A percentile compares a stretch with the other conserved stretches of the same genome.
phyloP scores from a whole-genome alignment of 2,888 invertebrate species.

The Pyrrhia umbra region DNA sequence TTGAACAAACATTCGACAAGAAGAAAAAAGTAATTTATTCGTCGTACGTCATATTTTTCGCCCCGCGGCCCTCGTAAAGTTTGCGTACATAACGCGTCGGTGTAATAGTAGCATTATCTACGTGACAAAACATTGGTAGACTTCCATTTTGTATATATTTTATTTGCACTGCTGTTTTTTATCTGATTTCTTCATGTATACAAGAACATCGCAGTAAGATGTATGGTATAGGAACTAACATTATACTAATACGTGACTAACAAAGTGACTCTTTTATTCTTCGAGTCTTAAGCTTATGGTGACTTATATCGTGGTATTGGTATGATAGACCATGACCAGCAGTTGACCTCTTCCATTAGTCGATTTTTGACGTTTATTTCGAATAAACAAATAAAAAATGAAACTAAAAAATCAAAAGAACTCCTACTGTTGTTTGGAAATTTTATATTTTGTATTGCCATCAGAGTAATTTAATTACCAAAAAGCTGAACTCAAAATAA shows the following conservation, averaged over 20 bases:
- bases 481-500: not conserved
- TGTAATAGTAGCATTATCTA: constrained; percentile 65
- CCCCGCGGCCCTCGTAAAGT: constrained; percentile 66
- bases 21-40: constrained; percentile 79
- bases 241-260: too few species aligned
- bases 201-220: not conserved
- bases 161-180: constrained; percentile 16
- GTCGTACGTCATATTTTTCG: constrained; percentile 75
- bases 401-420: too few species aligned
- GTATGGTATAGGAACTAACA: too few species aligned
- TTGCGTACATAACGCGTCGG: constrained; percentile 61
- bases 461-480: not conserved
- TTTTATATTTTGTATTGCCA: not conserved
- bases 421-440: not conserved
- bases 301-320: too few species aligned
- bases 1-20: constrained; percentile 69
- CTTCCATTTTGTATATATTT: constrained; percentile 42
- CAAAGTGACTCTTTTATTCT: too few species aligned
- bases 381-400: too few species aligned
- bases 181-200: not conserved
- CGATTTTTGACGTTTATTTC: too few species aligned
- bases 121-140: constrained; percentile 63
- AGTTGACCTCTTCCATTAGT: too few species aligned
- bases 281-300: too few species aligned
- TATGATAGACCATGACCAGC: too few species aligned